Evolutionary conservation across 2,888 invertebrate genomes (phyloP), one percentile per base, ranked within the genome.

Genomic region (Parnassius apollo): DNA sequence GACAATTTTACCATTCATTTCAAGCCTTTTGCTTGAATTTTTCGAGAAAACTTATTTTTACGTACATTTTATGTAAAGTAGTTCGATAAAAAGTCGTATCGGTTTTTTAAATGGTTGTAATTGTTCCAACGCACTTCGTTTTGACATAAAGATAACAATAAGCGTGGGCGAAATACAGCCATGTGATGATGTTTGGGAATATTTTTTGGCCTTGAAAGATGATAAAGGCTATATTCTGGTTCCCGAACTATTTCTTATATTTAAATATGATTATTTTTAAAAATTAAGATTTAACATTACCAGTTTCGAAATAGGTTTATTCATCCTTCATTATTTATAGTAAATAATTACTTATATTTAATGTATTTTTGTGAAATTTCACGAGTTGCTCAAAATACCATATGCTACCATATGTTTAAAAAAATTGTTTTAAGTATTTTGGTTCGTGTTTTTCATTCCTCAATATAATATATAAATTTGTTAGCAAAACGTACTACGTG

Each of bases 81-180:
- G 62, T 59, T 57, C 63, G 73, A 69, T 74, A 74, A 71, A 71
- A 62, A 61, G 62, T 69, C 67, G 67, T 68, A 68, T 71, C 66
- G 66, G 50, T 75, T 79, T 77, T 75, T 69, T 72, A 69, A 77
- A 75, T 68, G 74, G 72, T 67, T 72, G 65, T 73, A 71, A 69
- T 74, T 75, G 71, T 72, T 74, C 65, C 65, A 74, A 74, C 77
- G 75, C 65, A 68, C 67, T 72, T 77, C 69, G 72, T 73, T 80
- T 83, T 80, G 82, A 79, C 81, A 76, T 78, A 75, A 73, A 71
- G 86, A 85, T 86, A 87, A 82, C 73, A 79, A 59, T 56, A 68
- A 70, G 83, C 75, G 88, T 88, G 82, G 88, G 88, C 78, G 87
- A 79, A 73, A 71, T 75, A 75, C 77, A 75, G 79, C 83, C 86